Evolutionary conservation across 2,888 invertebrate genomes (phyloP).

Genomic region (Dastarcus helophoroides): DNA sequence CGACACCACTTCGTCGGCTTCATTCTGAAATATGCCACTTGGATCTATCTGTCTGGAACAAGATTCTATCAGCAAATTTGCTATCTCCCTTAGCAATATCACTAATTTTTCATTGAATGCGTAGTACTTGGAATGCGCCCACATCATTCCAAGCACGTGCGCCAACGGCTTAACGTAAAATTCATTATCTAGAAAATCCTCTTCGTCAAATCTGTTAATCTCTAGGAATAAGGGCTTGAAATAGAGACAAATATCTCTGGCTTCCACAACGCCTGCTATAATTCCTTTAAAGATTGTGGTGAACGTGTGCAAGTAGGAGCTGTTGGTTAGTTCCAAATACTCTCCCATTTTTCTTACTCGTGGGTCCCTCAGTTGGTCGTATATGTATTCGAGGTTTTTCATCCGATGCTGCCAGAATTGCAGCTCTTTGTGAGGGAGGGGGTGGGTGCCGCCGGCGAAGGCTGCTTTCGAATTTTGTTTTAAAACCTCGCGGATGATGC

Average conservation of each 20-base stretch:
- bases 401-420: constrained; percentile 70
- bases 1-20: constrained; percentile 38
- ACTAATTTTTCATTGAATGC: constrained; percentile 44
- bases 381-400: constrained; percentile 75
- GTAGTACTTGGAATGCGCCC: constrained; percentile 60
- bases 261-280: constrained; percentile 67
- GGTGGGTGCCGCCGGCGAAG: constrained; percentile 56
- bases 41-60: constrained; percentile 66
- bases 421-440: constrained; percentile 59
- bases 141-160: constrained; percentile 70
- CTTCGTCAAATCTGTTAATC: constrained; percentile 59
- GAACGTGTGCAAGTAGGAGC: constrained; percentile 69
- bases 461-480: constrained; percentile 63
- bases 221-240: constrained; percentile 60
- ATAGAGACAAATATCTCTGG: constrained; percentile 71
- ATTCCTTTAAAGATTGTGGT: constrained; percentile 68
- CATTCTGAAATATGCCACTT: constrained; percentile 72
- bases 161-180: constrained; percentile 54
- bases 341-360: constrained; percentile 74
- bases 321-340: constrained; percentile 55
- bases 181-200: constrained; percentile 54
- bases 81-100: constrained; percentile 64
- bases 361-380: constrained; percentile 73
- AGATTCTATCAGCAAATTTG: constrained; percentile 70
- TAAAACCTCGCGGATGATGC: constrained; percentile 54